These are phyloP conservation scores for Venusia cambrica DNA, from an alignment of 2,888 invertebrate genomes.

Conservation along the genomic window DNA sequence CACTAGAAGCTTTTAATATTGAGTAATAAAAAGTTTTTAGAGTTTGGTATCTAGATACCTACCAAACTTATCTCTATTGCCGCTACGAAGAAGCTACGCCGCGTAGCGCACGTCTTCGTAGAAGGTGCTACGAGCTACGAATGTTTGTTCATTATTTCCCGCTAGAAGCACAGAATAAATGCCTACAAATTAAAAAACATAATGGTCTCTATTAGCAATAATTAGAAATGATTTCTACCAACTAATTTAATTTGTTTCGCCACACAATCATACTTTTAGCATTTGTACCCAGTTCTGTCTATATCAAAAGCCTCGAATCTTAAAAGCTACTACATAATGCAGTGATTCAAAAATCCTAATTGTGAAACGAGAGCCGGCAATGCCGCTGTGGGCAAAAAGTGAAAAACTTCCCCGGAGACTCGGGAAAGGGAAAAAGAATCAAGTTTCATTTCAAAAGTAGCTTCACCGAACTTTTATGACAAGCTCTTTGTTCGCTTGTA, in stretches of 20 bases:
- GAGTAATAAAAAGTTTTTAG: too few species aligned
- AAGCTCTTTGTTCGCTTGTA: neutral
- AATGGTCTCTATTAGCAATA: too few species aligned
- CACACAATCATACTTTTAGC: too few species aligned
- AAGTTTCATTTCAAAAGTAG: constrained; percentile 35
- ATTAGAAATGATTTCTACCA: too few species aligned
- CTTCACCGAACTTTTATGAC: constrained; percentile 31
- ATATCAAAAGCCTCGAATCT: constrained; percentile 18
- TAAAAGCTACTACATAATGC: constrained; percentile 23
- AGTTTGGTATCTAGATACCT: too few species aligned
- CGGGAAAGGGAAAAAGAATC: constrained; percentile 35
- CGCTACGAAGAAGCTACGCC: constrained; percentile 1
- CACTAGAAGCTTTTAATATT: too few species aligned
- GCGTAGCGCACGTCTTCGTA: constrained; percentile 4
- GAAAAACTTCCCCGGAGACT: constrained; percentile 36
- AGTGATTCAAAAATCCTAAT: constrained; percentile 40
- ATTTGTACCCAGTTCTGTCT: too few species aligned
- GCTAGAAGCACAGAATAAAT: too few species aligned
- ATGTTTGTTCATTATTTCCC: too few species aligned
- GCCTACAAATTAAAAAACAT: too few species aligned
- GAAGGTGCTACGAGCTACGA: constrained; percentile 1
- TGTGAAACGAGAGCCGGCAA: constrained; percentile 43
- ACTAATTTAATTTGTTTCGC: too few species aligned
- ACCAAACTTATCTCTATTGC: constrained; percentile 21
- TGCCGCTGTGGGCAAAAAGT: constrained; percentile 43